Evolutionary conservation across 1,140 invertebrate species (phyloP), one percentile per base, ranked within the genome.

Genomic region (Dufourea novaeangliae): DNA sequence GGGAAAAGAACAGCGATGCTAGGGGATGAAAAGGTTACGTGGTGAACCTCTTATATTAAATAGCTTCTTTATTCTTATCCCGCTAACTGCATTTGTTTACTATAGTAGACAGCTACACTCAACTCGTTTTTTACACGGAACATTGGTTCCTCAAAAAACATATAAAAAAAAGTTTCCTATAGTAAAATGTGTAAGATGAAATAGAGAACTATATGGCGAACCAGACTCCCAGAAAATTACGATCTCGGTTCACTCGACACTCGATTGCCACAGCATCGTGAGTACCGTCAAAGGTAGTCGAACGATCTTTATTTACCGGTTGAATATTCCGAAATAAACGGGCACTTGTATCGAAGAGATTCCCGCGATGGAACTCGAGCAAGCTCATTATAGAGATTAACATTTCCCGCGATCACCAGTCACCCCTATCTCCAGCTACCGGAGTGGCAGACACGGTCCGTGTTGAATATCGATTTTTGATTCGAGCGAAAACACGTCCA

Each of bases 361-460:
- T 57, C 17, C 1, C 29, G 22, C 11, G 56, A n/a, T 17, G 32
- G 41, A 39, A 41, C 52, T 25, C 73, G 29, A 69, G 54, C 52
- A 22, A 59, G 57, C 73, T 76, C 73, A 69, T 76, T 76, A 76
- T 59, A 54, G 11, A 39, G 64, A 69, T 76, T 76, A 76, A 69
- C 73, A 59, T 69, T 66, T 59, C 54, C 32, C 63, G 54, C 25
- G 54, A 76, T 69, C 64, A 29, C 41, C 4, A 75, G 57, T 59
- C 41, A 50, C 34, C 17, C 73, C 46, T 17, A 34, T 46, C 64
- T 27, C 29, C 12, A 20, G 32, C 44, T 32, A 10, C 1, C 22
- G 44, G 17, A 17, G 2, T 5, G 17, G 20, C 0, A 8, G 29
- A 6, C 29, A n/a, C 29, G 29, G 32, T 39, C 8, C 5, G n/a